phyloP scores from a whole-genome alignment of 2,888 invertebrate species.

The Brenthis daphne region DNA sequence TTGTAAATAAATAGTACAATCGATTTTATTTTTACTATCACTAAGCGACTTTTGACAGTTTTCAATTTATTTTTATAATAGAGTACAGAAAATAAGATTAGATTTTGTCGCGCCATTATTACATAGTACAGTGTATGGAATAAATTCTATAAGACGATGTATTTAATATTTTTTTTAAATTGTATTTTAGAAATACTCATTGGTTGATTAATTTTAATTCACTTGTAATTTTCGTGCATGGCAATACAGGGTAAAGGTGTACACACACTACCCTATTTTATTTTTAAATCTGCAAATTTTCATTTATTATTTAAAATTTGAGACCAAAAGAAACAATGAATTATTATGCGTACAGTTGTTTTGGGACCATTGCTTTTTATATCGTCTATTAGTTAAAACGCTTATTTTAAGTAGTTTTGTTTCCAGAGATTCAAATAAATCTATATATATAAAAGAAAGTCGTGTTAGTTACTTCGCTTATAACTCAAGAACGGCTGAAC shows the following conservation, averaged over 20 bases:
- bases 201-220: conserved; percentile 50
- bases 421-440: conserved; percentile 7
- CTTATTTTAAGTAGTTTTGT: conserved; percentile 17
- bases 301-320: conserved; percentile 9
- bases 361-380: conserved; percentile 60
- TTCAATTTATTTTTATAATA: neutral
- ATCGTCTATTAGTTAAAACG: conserved; percentile 14
- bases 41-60: neutral
- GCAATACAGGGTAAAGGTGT: conserved; percentile 59
- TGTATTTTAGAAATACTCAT: conserved; percentile 54
- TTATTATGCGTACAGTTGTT: conserved; percentile 40
- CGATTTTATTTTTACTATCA: conserved; percentile 3
- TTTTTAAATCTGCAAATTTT: conserved; percentile 19
- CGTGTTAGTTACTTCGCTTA: no score
- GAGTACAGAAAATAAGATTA: conserved; percentile 1
- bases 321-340: conserved; percentile 52
- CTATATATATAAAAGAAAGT: no score
- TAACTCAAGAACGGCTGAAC: no score
- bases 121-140: no score
- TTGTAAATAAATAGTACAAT: neutral
- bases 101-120: no score
- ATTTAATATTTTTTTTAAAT: conserved; percentile 1
- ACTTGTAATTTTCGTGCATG: conserved; percentile 34
- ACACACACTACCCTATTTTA: conserved; percentile 49
- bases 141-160: neutral